Percentiles rank a stretch among this genome's conserved stretches.
These are phyloP conservation scores for Blastobasis lacticolella DNA, from an alignment of 2,888 invertebrate genomes.

Conservation along the genomic window DNA sequence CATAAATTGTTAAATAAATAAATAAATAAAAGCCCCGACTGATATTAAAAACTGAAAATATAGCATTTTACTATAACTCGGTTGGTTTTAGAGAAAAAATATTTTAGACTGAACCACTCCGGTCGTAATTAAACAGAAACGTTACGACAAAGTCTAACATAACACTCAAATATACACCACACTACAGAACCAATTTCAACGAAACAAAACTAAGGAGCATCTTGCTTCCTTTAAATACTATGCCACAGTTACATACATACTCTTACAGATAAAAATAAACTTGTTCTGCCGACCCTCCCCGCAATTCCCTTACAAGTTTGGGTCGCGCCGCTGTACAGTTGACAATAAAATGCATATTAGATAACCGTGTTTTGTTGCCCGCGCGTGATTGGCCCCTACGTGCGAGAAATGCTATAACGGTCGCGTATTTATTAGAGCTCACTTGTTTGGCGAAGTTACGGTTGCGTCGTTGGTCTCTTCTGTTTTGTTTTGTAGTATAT, in stretches of 20 bases:
- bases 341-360: constrained; percentile 71
- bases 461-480: too few relatives aligned
- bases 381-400: constrained; percentile 54
- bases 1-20: too few relatives aligned
- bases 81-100: too few relatives aligned
- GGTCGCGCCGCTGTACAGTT: constrained; percentile 27
- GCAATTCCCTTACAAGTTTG: constrained; percentile 33
- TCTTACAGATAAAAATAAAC: neutral
- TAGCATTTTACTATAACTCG: too few relatives aligned
- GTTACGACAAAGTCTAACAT: too few relatives aligned
- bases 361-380: constrained; percentile 63
- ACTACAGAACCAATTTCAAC: neutral
- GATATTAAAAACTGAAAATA: too few relatives aligned
- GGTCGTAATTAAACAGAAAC: too few relatives aligned
- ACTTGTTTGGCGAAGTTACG: too few relatives aligned
- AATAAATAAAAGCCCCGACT: too few relatives aligned
- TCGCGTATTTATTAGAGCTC: too few relatives aligned
- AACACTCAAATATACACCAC: neutral
- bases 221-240: neutral
- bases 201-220: neutral
- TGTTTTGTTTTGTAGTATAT: too few relatives aligned
- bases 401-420: neutral
- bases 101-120: too few relatives aligned
- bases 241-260: neutral
- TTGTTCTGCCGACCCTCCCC: constrained; percentile 21